Conservation (phyloP, 2,113 vertebrate species). For the Pandion haliaetus region DNA sequence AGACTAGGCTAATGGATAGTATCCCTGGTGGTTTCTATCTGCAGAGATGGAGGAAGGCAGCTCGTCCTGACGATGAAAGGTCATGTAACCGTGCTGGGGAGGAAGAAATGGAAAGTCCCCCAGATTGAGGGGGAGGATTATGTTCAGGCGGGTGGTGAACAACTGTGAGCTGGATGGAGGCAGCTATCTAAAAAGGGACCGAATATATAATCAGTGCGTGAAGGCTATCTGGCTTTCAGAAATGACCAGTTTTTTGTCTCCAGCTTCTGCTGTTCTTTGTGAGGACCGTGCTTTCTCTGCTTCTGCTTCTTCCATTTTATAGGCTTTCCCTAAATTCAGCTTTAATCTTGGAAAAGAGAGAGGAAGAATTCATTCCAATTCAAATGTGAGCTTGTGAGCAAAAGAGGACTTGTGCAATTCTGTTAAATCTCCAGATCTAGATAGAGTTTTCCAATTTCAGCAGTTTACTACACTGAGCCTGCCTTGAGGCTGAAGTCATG, state of each 20-base stretch:
- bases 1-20: neutral
- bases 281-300: neutral
- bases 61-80: accelerated
- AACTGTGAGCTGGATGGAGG: neutral
- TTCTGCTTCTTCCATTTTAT: neutral
- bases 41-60: neutral
- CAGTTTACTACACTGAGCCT: neutral
- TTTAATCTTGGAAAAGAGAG: neutral
- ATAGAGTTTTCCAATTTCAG: neutral
- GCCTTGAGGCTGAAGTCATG: neutral
- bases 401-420: neutral
- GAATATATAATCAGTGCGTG: neutral
- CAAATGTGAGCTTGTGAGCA: neutral
- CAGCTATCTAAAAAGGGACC: neutral
- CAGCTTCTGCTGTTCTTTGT: neutral
- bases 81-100: neutral
- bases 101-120: neutral
- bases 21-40: neutral
- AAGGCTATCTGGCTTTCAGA: neutral
- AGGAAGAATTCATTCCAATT: neutral
- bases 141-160: neutral
- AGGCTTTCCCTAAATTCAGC: neutral
- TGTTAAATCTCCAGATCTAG: neutral
- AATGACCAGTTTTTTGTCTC: neutral
- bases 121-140: neutral